Conservation (phyloP, 2,888 invertebrate genomes). For the Coremacera marginata region DNA sequence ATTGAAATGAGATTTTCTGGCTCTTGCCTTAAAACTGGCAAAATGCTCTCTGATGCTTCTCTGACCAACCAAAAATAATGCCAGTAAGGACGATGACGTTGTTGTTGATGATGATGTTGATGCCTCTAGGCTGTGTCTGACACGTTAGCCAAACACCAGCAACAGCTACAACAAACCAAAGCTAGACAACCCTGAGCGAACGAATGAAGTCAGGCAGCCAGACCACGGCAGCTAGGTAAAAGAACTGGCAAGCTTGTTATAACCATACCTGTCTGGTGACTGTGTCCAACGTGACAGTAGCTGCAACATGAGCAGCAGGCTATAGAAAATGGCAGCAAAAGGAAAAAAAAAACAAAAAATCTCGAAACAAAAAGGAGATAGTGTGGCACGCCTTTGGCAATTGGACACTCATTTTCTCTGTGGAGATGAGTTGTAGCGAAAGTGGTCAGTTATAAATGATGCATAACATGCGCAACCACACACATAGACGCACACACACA, state of each 20-base stretch:
- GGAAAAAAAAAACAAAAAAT: not conserved
- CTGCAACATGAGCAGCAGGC: not conserved
- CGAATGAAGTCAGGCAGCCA: not conserved
- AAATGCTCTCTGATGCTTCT: too few species aligned
- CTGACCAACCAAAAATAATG: too few species aligned
- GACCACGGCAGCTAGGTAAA: not conserved
- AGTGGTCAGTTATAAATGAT: not conserved
- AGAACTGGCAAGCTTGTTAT: not conserved
- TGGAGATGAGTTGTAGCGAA: not conserved
- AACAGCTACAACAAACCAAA: not conserved
- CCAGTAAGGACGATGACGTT: too few species aligned
- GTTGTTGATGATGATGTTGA: not conserved
- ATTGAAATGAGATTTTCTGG: too few species aligned
- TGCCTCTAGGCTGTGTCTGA: constrained; percentile 4
- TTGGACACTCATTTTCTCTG: not conserved
- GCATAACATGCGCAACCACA: not conserved
- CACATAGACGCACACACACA: too few species aligned
- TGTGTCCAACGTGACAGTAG: not conserved
- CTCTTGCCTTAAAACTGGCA: too few species aligned
- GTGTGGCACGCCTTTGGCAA: not conserved
- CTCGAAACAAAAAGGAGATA: not conserved
- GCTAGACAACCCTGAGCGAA: not conserved
- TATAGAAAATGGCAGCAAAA: not conserved
- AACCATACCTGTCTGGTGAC: not conserved
- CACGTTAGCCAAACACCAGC: constrained; percentile 13